Evolutionary conservation across 1,140 invertebrate species (phyloP).

Genomic region (Cydia strobilella): DNA sequence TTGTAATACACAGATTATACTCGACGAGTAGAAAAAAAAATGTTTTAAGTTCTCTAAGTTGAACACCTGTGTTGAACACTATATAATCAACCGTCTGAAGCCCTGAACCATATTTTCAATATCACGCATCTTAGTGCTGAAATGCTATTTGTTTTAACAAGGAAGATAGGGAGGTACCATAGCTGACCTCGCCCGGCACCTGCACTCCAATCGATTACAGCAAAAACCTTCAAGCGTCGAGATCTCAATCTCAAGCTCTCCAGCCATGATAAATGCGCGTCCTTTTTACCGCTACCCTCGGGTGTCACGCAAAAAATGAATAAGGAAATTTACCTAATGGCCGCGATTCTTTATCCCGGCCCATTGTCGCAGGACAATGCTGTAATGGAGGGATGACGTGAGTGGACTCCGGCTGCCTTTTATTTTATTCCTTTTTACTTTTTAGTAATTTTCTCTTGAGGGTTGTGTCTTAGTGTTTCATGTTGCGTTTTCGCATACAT

Average conservation of each 20-base stretch:
- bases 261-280: slow-evolving; percentile 68
- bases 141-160: background rate
- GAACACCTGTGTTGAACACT: no score
- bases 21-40: no score
- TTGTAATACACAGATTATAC: no score
- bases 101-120: no score
- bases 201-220: slow-evolving; percentile 31
- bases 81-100: no score
- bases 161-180: background rate
- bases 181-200: background rate
- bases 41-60: no score
- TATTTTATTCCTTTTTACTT: slow-evolving; percentile 44
- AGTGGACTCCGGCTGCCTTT: slow-evolving; percentile 52
- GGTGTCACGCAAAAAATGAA: slow-evolving; percentile 79
- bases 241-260: slow-evolving; percentile 40
- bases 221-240: slow-evolving; percentile 32
- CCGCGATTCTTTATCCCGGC: slow-evolving; percentile 73
- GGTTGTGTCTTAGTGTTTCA: background rate
- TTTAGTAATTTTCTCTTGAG: slow-evolving; percentile 34
- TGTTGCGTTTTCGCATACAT: no score
- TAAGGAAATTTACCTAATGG: slow-evolving; percentile 79
- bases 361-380: slow-evolving; percentile 76
- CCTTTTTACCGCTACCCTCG: slow-evolving; percentile 64
- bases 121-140: no score
- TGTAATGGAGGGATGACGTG: slow-evolving; percentile 78